Percentiles rank a stretch among this genome's conserved stretches.
These are phyloP conservation scores for Pelagia noctiluca DNA, from an alignment of 30 jellyfish, hydroid and myxozoan species.

Conservation along the genomic window DNA sequence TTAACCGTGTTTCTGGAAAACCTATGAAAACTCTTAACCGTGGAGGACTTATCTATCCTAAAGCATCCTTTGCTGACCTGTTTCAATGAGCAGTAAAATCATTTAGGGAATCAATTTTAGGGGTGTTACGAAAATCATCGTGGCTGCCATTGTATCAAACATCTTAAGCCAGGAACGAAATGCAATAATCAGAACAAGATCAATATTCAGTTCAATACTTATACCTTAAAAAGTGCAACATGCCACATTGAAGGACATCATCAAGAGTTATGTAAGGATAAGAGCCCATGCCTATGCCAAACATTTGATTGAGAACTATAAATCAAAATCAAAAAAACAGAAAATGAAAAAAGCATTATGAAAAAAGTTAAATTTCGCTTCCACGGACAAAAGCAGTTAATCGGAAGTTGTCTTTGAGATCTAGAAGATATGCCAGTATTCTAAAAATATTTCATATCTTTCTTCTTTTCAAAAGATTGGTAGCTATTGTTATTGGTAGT, in stretches of 20 bases:
- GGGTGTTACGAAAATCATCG: constrained; percentile 26
- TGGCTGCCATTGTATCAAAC: constrained; percentile 32
- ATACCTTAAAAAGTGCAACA: background rate
- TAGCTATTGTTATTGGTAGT: constrained; percentile 37
- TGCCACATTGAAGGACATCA: constrained; percentile 10
- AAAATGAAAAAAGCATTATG: constrained; percentile 41
- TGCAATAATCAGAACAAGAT: constrained; percentile 8
- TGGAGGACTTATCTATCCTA: constrained; percentile 41
- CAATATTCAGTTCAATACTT: constrained; percentile 1
- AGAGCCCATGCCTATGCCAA: constrained; percentile 52
- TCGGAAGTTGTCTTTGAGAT: background rate
- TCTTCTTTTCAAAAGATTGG: constrained; percentile 41
- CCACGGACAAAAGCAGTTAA: background rate
- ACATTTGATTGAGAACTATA: constrained; percentile 39
- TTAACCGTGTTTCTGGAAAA: no score
- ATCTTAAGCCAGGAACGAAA: constrained; percentile 16
- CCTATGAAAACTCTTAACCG: constrained; percentile 30
- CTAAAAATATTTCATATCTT: constrained; percentile 3
- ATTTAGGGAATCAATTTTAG: background rate
- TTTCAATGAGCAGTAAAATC: constrained; percentile 7
- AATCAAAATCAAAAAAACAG: background rate
- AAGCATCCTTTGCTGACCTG: constrained; percentile 8
- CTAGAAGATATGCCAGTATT: background rate
- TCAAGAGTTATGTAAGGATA: constrained; percentile 5
- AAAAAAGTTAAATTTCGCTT: background rate